Conservation (phyloP, 2,797 vertebrate species). For the Pelochelys cantorii region DNA sequence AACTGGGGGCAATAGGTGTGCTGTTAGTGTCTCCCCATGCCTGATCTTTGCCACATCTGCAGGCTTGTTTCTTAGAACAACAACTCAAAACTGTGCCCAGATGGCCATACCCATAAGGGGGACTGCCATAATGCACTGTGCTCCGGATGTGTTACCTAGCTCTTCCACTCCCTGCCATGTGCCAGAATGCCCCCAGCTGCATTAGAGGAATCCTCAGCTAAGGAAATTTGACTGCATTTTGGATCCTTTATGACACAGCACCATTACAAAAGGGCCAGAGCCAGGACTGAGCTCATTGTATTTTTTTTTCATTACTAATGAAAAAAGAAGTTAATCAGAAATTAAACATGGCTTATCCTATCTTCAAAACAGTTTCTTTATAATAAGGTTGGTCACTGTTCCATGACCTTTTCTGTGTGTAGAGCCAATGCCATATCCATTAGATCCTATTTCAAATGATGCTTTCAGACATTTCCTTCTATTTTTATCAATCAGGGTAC, state of each 20-base stretch:
- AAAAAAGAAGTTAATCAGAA: background rate
- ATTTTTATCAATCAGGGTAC: conserved; percentile 48
- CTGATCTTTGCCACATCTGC: background rate
- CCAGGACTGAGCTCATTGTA: background rate
- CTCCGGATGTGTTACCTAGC: background rate
- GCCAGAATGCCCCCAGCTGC: background rate
- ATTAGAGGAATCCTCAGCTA: background rate
- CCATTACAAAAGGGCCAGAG: background rate
- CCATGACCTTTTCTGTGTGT: conserved; percentile 21
- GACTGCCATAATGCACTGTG: background rate
- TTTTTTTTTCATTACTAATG: background rate
- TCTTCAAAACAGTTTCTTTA: background rate
- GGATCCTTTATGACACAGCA: background rate
- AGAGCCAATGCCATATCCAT: conserved; percentile 32
- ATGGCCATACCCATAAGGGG: background rate
- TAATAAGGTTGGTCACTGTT: conserved; percentile 11
- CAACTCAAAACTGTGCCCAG: background rate
- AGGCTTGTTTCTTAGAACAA: background rate
- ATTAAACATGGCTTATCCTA: background rate
- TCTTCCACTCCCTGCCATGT: background rate
- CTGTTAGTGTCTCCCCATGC: background rate
- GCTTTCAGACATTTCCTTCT: conserved; percentile 58
- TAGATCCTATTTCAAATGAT: conserved; percentile 60
- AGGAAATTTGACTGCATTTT: background rate
- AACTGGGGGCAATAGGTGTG: background rate